These are phyloP conservation scores for Scalopus aquaticus DNA, from an alignment of 2,113 vertebrate genomes.

Conservation along the genomic window DNA sequence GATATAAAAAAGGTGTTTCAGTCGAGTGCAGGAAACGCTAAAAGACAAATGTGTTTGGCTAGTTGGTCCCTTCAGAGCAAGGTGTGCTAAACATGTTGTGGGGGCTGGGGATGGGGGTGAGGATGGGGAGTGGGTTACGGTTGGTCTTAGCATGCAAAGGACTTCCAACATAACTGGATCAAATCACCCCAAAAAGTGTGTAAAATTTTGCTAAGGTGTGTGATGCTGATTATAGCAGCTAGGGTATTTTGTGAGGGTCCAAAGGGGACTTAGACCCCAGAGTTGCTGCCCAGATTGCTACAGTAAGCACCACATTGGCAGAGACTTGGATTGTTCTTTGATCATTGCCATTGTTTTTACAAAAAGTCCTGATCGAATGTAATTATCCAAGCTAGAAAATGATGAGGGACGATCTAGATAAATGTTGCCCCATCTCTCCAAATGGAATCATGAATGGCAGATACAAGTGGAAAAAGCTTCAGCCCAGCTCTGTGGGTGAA, in stretches of 20 bases:
- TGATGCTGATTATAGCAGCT: rapidly evolving
- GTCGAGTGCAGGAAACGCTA: background rate
- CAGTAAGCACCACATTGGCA: background rate
- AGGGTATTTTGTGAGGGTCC: background rate
- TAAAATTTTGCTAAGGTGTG: background rate
- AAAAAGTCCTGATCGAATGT: background rate
- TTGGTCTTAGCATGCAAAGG: background rate
- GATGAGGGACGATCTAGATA: background rate
- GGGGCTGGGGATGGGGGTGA: background rate
- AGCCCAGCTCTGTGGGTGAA: background rate
- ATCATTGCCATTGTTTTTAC: background rate
- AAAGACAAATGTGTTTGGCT: background rate
- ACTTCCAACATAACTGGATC: background rate
- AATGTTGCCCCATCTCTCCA: background rate
- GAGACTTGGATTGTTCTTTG: background rate
- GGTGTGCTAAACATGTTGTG: background rate
- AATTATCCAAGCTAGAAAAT: background rate
- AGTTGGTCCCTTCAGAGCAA: background rate
- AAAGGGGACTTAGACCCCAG: background rate
- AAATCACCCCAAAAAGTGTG: background rate
- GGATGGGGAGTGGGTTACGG: background rate
- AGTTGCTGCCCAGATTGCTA: background rate
- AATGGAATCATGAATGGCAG: background rate
- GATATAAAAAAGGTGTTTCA: background rate
- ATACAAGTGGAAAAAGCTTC: background rate